A percentile compares a stretch with the other conserved stretches of the same genome.
Conservation (phyloP, 2,888 invertebrate species). For the Conus canariensis region DNA sequence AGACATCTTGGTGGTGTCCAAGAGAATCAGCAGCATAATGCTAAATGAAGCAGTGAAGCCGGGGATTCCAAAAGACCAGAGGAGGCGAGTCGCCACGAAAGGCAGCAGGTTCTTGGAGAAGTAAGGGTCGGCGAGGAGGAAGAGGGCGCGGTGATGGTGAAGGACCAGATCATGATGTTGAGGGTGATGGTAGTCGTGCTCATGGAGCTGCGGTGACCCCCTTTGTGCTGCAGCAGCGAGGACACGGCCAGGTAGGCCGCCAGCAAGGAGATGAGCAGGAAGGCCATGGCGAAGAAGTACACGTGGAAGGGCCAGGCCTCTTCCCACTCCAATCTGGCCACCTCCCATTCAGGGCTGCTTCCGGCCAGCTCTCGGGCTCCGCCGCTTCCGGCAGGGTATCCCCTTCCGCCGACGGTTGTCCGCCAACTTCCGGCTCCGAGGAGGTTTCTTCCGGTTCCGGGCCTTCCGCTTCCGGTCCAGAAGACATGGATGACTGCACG, state of each 20-base stretch:
- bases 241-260: slow-evolving; percentile 50
- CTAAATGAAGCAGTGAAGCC: slow-evolving; percentile 65
- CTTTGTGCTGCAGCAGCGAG: slow-evolving; percentile 47
- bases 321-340: slow-evolving; percentile 59
- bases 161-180: slow-evolving; percentile 58
- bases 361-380: slow-evolving; percentile 54
- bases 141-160: slow-evolving; percentile 55
- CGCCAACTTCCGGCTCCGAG: slow-evolving; percentile 47
- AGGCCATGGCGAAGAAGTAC: slow-evolving; percentile 57
- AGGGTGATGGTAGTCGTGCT: slow-evolving; percentile 60
- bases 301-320: slow-evolving; percentile 66
- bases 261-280: slow-evolving; percentile 45
- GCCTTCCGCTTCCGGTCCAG: slow-evolving; percentile 27
- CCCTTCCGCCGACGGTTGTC: slow-evolving; percentile 13
- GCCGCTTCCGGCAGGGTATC: slow-evolving; percentile 40
- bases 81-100: slow-evolving; percentile 47
- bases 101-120: slow-evolving; percentile 47
- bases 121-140: slow-evolving; percentile 63
- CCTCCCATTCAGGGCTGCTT: slow-evolving; percentile 65
- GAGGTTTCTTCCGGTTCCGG: slow-evolving; percentile 41
- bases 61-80: slow-evolving; percentile 65
- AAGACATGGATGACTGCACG: slow-evolving; percentile 9
- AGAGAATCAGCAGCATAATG: slow-evolving; percentile 62
- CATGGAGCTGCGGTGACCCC: slow-evolving; percentile 11
- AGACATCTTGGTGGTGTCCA: slow-evolving; percentile 68